Conservation (phyloP, 2,888 invertebrate species). For the Subacronicta megacephala region DNA sequence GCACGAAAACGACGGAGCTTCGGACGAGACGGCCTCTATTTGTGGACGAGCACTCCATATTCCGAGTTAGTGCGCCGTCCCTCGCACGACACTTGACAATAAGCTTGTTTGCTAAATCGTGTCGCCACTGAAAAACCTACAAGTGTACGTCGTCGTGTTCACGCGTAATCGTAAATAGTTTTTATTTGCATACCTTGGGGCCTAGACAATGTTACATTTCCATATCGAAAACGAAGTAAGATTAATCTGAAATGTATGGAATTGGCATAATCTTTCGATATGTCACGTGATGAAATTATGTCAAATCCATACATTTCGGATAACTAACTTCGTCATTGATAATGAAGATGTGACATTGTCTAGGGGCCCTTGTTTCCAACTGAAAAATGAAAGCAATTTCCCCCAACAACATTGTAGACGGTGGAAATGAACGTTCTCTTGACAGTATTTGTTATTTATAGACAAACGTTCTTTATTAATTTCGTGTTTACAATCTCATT, state of each 20-base stretch:
- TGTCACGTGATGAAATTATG: too few species aligned
- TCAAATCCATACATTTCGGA: too few species aligned
- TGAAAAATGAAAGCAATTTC: slow-evolving; percentile 74
- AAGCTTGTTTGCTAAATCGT: slow-evolving; percentile 70
- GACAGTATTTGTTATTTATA: slow-evolving; percentile 55
- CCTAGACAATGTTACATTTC: too few species aligned
- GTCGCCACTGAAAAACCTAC: slow-evolving; percentile 49
- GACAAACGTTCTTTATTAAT: slow-evolving; percentile 56
- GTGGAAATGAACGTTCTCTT: slow-evolving; percentile 62
- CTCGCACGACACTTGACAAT: slow-evolving; percentile 64
- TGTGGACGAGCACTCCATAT: slow-evolving; percentile 68
- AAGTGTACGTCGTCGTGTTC: slow-evolving; percentile 17
- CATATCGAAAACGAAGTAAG: too few species aligned
- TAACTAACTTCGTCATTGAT: too few species aligned
- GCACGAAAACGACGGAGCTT: slow-evolving; percentile 59
- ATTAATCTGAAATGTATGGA: too few species aligned
- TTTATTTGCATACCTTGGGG: slow-evolving; percentile 65
- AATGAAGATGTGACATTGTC: too few species aligned
- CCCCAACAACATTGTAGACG: slow-evolving; percentile 62
- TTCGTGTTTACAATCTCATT: slow-evolving; percentile 55
- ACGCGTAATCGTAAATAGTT: slow-evolving; percentile 56
- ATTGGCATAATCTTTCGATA: too few species aligned
- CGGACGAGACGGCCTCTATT: slow-evolving; percentile 60
- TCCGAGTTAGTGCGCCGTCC: slow-evolving; percentile 61
- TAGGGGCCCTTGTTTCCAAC: slow-evolving; percentile 67